Evolutionary conservation across 1,140 invertebrate species (phyloP).

Genomic region (Calephelis virginiensis): DNA sequence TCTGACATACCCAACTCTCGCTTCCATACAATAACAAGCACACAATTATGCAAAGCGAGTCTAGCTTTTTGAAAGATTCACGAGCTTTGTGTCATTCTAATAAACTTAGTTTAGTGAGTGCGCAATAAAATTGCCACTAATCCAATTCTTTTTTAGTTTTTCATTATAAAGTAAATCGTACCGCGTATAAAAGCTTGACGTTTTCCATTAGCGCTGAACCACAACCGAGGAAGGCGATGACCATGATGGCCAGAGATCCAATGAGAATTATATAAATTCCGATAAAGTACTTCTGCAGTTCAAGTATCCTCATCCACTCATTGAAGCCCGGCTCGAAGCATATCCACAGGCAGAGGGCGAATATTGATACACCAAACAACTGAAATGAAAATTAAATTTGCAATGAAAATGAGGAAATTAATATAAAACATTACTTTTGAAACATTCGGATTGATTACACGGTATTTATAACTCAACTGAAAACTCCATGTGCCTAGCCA

Average conservation of each 20-base stretch:
- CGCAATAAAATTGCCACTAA: too few relatives aligned
- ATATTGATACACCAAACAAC: slow-evolving; percentile 86
- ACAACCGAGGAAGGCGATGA: slow-evolving; percentile 87
- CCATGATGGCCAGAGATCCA: slow-evolving; percentile 84
- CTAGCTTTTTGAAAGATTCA: too few relatives aligned
- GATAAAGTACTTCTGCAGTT: slow-evolving; percentile 87
- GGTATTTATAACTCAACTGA: too few relatives aligned
- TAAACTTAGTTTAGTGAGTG: too few relatives aligned
- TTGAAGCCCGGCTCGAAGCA: slow-evolving; percentile 88
- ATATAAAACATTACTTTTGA: not conserved
- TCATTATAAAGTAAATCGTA: slow-evolving; percentile 61
- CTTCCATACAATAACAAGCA: too few relatives aligned
- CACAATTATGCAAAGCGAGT: too few relatives aligned
- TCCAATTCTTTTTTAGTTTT: too few relatives aligned
- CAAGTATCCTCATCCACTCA: slow-evolving; percentile 87
- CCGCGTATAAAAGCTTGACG: slow-evolving; percentile 79
- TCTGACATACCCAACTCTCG: too few relatives aligned
- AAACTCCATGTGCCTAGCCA: too few relatives aligned
- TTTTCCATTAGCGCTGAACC: slow-evolving; percentile 85
- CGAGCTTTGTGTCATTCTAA: too few relatives aligned
- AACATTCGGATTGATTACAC: too few relatives aligned
- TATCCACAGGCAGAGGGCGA: slow-evolving; percentile 89
- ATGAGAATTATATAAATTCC: slow-evolving; percentile 89
- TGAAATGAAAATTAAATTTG: slow-evolving; percentile 67
- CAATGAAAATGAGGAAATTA: not conserved